Percentiles rank a stretch among this genome's conserved stretches.
Conservation (phyloP, 1,140 invertebrate species). For the Myzus persicae region DNA sequence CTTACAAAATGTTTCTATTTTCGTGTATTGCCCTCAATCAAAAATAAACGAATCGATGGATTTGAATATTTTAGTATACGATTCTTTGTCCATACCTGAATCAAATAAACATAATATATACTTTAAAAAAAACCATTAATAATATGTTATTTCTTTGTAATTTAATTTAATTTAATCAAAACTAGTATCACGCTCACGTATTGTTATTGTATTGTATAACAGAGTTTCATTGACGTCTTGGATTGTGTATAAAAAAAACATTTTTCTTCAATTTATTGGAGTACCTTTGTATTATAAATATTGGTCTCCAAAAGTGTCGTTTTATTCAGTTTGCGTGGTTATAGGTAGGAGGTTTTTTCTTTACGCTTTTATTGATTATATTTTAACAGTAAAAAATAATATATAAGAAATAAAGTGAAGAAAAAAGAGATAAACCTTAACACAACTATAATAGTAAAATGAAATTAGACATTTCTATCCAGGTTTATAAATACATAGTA, state of each 20-base stretch:
- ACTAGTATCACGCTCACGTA: not conserved
- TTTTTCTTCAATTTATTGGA: constrained; percentile 8
- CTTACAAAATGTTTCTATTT: not conserved
- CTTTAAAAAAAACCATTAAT: not conserved
- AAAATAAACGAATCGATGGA: not conserved
- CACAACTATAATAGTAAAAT: not conserved
- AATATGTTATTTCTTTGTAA: not conserved
- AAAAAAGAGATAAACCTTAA: not conserved
- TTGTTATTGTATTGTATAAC: not conserved
- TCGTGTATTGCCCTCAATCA: not conserved
- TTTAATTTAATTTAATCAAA: not conserved
- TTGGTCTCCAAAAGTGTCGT: not conserved
- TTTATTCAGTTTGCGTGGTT: not conserved
- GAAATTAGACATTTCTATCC: not conserved
- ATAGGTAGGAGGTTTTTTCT: not conserved
- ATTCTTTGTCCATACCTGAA: not conserved
- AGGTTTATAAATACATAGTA: not conserved
- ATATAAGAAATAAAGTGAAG: not conserved
- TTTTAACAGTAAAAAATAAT: not conserved
- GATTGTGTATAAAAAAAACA: not conserved
- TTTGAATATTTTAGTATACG: not conserved
- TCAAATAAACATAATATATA: not conserved
- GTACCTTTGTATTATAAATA: constrained; percentile 17
- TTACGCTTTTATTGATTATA: not conserved
- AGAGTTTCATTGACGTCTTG: not conserved